Percentiles rank a stretch among this genome's conserved stretches.
phyloP scores from a whole-genome alignment of 2,113 vertebrate species.

The Gopherus flavomarginatus region DNA sequence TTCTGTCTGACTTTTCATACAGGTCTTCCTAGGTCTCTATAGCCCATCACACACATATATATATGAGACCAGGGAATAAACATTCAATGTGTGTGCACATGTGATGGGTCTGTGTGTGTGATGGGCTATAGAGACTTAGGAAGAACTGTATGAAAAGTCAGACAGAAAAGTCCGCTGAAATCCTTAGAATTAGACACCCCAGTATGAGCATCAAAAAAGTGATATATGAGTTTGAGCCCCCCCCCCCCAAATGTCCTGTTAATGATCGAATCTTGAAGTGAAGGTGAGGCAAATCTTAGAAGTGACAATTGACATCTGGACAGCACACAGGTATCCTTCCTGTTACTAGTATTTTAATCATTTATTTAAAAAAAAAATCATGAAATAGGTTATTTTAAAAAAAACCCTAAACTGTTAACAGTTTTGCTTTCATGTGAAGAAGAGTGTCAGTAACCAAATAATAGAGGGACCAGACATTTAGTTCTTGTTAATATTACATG shows the following conservation, averaged over 20 bases:
- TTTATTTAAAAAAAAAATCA: slow-evolving; percentile 46
- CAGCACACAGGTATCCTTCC: background rate
- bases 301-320: background rate
- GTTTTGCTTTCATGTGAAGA: slow-evolving; percentile 51
- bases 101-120: background rate
- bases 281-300: background rate
- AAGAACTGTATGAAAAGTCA: background rate
- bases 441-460: slow-evolving; percentile 69
- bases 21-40: background rate
- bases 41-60: background rate
- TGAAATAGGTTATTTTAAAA: slow-evolving; percentile 25
- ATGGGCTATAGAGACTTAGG: background rate
- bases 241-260: background rate
- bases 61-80: background rate
- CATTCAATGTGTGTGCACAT: background rate
- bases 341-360: slow-evolving; percentile 18
- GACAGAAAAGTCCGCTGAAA: background rate
- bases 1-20: background rate
- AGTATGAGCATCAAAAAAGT: background rate
- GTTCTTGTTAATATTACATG: slow-evolving; percentile 74
- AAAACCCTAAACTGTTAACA: slow-evolving; percentile 52
- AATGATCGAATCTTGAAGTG: background rate
- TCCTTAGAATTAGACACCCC: background rate
- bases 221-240: background rate
- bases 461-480: slow-evolving; percentile 64